These are phyloP conservation scores for Romanogobio albipinnatus DNA, from an alignment of 2,113 vertebrate genomes.

Conservation along the genomic window DNA sequence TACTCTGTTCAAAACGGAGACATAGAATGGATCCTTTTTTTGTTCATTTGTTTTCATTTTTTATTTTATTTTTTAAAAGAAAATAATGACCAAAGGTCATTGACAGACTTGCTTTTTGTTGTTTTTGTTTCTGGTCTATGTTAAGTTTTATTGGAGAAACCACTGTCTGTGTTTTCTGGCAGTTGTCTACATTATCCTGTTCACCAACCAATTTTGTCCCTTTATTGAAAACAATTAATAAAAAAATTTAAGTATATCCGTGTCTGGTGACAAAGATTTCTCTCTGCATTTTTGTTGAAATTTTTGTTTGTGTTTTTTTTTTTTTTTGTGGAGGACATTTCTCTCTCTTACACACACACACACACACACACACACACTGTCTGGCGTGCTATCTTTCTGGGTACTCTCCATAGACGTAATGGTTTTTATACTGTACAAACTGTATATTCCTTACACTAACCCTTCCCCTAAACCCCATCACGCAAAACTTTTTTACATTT, in stretches of 20 bases:
- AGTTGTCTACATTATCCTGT: slow-evolving; percentile 99
- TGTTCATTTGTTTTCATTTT: slow-evolving; percentile 77
- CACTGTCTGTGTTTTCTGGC: slow-evolving; percentile 99
- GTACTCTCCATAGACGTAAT: too few relatives aligned
- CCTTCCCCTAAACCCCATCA: too few relatives aligned
- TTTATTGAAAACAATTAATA: slow-evolving; percentile 98
- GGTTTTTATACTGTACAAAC: too few relatives aligned
- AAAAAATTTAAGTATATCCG: slow-evolving; percentile 90
- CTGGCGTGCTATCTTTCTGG: too few relatives aligned
- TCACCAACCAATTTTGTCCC: slow-evolving; percentile 99
- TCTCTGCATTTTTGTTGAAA: slow-evolving; percentile 41
- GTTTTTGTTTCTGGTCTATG: slow-evolving; percentile 99
- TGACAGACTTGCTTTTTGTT: slow-evolving; percentile 90
- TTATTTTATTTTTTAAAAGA: slow-evolving; percentile 80
- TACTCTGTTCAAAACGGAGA: slow-evolving; percentile 97
- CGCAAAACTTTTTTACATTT: too few relatives aligned
- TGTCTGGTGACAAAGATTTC: slow-evolving; percentile 76
- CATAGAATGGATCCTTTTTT: slow-evolving; percentile 90
- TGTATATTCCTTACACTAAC: too few relatives aligned
- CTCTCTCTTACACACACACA: neutral
- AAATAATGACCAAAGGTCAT: slow-evolving; percentile 98
- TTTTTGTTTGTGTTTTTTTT: neutral
- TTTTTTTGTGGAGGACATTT: slow-evolving; percentile 5
- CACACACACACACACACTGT: neutral
- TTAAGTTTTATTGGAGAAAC: slow-evolving; percentile 99